Base-by-base conservation (phyloP, 2,797 vertebrate species). In the Pseudomugil gertrudae region DNA sequence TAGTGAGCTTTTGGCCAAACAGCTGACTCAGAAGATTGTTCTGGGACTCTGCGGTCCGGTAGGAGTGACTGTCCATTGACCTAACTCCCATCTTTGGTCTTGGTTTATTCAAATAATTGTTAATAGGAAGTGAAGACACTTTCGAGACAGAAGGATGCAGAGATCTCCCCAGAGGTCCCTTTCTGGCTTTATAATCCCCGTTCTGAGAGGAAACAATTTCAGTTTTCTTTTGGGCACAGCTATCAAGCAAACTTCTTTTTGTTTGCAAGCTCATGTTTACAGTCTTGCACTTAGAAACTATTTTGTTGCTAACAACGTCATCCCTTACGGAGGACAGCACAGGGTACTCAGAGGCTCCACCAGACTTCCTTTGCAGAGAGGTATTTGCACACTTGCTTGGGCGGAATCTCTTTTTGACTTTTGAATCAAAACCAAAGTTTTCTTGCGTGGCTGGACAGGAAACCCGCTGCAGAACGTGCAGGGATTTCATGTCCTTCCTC, bases 1-100 rank as follows among this genome's bases (percentile, higher is more conserved):
- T 96, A 75, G 97, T 97, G 85, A 99, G 94, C 93, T 96, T 97
- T 81, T 97, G 98, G 77, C 98, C 98, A 72, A 99, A 99, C 80
- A 99, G 94, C 88, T 99, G 97, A 93, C 95, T 99, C 81, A 99
- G 94, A 82, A 99, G 95, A 94, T 96, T 92, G 85, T 95, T 98
- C 90, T 99, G 98, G 69, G 98, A 98, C 89, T 98, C 97, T 1
- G 96, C 97, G 0, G 97, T 99, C 91, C 95, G 94, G 88, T 94
- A 96, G 64, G 93, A 93, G 56, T 93, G 93, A 3, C 93, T 85
- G 57, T 93, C 87, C 53, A 93, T 78, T 0, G 93, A 87, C 78
- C 95, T 95, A 56, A 93, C 84, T 43, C 94, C 93, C 17, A 89
- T 90, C 84, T 94, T 89, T 57, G 91, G 61, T 19, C 93, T 94